Percentiles rank a stretch among this genome's conserved stretches.
phyloP scores from a whole-genome alignment of 2,797 vertebrate genomes.

The Oryzias sinensis region DNA sequence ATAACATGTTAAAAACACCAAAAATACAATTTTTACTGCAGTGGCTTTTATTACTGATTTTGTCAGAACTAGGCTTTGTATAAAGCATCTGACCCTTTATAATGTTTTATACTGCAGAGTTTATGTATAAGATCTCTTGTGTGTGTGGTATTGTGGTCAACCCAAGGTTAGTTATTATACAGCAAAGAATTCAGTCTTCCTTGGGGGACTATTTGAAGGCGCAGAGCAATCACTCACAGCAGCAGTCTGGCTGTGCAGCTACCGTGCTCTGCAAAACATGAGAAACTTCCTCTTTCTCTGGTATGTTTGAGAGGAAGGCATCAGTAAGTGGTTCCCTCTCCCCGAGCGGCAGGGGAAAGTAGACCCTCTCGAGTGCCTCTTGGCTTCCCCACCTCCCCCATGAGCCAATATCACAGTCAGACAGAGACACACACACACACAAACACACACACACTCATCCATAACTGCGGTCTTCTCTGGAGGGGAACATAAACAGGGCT shows the following conservation, averaged over 20 bases:
- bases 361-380: slow-evolving; percentile 76
- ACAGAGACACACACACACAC: slow-evolving; percentile 32
- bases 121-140: slow-evolving; percentile 27
- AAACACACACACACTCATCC: slow-evolving; percentile 41
- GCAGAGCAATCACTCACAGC: slow-evolving; percentile 65
- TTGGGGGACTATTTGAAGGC: slow-evolving; percentile 62
- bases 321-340: slow-evolving; percentile 72
- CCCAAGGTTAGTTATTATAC: slow-evolving; percentile 61
- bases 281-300: slow-evolving; percentile 74
- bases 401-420: slow-evolving; percentile 67
- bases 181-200: slow-evolving; percentile 61
- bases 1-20: too few relatives aligned
- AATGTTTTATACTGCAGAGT: slow-evolving; percentile 9
- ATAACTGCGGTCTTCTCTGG: slow-evolving; percentile 73
- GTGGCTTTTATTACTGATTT: too few relatives aligned
- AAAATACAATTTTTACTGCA: too few relatives aligned
- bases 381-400: slow-evolving; percentile 70
- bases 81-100: not conserved
- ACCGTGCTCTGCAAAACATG: slow-evolving; percentile 72
- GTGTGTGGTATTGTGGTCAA: slow-evolving; percentile 52
- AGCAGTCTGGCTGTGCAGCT: slow-evolving; percentile 61
- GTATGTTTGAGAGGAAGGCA: slow-evolving; percentile 66
- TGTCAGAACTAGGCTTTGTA: not conserved
- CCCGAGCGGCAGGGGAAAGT: slow-evolving; percentile 70
- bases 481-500: slow-evolving; percentile 83